Base-by-base conservation (phyloP, 2,888 invertebrate species). In the Tetragonula carbonaria region DNA sequence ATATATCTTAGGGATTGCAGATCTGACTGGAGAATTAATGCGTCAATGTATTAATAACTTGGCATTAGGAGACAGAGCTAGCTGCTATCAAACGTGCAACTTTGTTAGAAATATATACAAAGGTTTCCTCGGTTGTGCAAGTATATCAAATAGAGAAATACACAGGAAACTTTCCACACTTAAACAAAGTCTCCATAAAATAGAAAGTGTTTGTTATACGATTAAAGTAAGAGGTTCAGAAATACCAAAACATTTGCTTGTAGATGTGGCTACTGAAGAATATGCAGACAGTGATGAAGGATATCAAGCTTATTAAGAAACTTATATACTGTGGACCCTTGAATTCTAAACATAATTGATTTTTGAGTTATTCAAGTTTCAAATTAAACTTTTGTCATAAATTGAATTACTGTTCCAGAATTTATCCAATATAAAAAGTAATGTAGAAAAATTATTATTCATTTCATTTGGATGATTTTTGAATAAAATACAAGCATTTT, bases 1-100 rank as follows among this genome's bases (percentile, higher is more conserved):
- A 85, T 97, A 95, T 88, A 95, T 98, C 92, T 95, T 98, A 63
- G 98, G 98, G 0, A 94, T 98, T 57, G 97, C 97, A 0, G 98
- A 99, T 95, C 95, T 98, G 51, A 98, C 98, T 0, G 98, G 98
- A 0, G 99, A 99, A 94, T 94, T 98, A 66, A 99, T 99, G 98
- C 95, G 98, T 73, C 96, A 97, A 89, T 98, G 98, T 76, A 97
- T 99, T 13, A 98, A 97, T 92, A 97, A 97, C 90, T 95, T 98
- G 78, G 96, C 97, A 0, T 96, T 96, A 82, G 98, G 98, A 0
- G 97, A 98, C 87, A 96, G 96, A 21, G 96, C 96, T 4, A 96
- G 96, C 68, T 98, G 98, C 93, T 96, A 96, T 91, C 95, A 96
- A 77, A 96, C 96, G 1, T 97, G 97, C 91, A 96, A 96, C 81